phyloP scores from a whole-genome alignment of 30 jellyfish, hydroid and myxozoan species.

The Pseudorhiza aurosa region DNA sequence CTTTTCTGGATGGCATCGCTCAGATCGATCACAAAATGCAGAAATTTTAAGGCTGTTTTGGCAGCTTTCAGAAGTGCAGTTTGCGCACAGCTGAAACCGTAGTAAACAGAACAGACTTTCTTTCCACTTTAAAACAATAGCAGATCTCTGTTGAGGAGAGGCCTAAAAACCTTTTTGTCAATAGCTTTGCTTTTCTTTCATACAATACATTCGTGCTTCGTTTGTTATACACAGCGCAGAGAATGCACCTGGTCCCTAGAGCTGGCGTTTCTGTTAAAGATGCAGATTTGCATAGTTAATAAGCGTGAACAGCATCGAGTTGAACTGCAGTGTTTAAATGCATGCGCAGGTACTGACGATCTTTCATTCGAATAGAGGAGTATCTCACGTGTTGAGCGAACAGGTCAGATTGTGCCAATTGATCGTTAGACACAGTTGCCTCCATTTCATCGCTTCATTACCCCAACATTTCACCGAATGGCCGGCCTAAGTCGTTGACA shows the following conservation, averaged over 20 bases:
- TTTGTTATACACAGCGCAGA: background rate
- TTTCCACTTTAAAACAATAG: too few species aligned
- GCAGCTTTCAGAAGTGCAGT: too few species aligned
- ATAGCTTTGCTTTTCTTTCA: too few species aligned
- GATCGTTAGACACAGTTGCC: slow-evolving; percentile 41
- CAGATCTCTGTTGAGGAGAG: too few species aligned
- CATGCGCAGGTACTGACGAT: slow-evolving; percentile 79
- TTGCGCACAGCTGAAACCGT: too few species aligned
- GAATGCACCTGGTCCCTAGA: slow-evolving; percentile 7
- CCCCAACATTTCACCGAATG: background rate
- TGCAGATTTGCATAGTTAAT: slow-evolving; percentile 38
- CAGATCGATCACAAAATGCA: too few species aligned
- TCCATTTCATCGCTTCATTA: slow-evolving; percentile 43
- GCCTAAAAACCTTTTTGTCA: too few species aligned
- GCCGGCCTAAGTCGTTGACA: slow-evolving; percentile 10
- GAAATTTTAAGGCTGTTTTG: too few species aligned
- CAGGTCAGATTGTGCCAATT: slow-evolving; percentile 66
- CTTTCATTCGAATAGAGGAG: slow-evolving; percentile 39
- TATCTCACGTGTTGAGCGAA: slow-evolving; percentile 43
- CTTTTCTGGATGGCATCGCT: too few species aligned
- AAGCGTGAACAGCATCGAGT: slow-evolving; percentile 33
- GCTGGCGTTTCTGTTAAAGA: slow-evolving; percentile 1
- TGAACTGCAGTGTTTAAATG: slow-evolving; percentile 33
- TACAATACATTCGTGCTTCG: too few species aligned
- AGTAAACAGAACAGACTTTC: too few species aligned